Evolutionary conservation across 2,797 vertebrate species (phyloP), one percentile per base, ranked within the genome.

Genomic region (Anas bernieri): DNA sequence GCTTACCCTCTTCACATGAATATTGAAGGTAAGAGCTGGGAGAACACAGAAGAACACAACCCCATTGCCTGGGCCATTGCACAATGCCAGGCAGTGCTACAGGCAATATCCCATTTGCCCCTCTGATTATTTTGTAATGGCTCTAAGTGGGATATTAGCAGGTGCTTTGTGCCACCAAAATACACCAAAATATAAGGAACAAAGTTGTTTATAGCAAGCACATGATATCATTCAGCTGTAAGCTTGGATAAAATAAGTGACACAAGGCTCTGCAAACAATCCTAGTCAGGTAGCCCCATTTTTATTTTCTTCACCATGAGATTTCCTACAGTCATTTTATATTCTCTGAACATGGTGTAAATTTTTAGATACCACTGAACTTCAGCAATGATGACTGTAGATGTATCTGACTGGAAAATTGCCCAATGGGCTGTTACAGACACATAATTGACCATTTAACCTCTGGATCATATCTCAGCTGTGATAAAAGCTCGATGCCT

Each of bases 391-490:
- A 39, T 70, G 62, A 33, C 21, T n/a, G 48, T 79, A 35, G 61
- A 72, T 91, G 76, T 56, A 56, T 58, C 73, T 91, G 79, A 73
- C 77, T 97, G 94, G 78, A 96, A 96, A 86, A 94, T 46, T 93
- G 83, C 92, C 94, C 88, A 92, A 52, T 70, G 76, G 79, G 61
- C 85, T 92, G 54, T 30, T 74, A 45, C 45, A 81, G 74, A 52
- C 63, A 76, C 79, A 61, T 83, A 85, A 96, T 75, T 85, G 59
- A 86, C 74, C 50, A 73, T 84, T 96, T 91, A 83, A 90, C 59
- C 58, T 90, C 61, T 91, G 88, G 43, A 67, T 93, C 68, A 82
- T 56, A 45, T 82, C 88, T 84, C 55, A 88, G 61, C 56, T 89
- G 41, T 87, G 76, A 83, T 74, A 74, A 79, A 88, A 89, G 48